Base-by-base conservation (phyloP, 2,113 vertebrate genomes). In the Ramphastos sulfuratus region DNA sequence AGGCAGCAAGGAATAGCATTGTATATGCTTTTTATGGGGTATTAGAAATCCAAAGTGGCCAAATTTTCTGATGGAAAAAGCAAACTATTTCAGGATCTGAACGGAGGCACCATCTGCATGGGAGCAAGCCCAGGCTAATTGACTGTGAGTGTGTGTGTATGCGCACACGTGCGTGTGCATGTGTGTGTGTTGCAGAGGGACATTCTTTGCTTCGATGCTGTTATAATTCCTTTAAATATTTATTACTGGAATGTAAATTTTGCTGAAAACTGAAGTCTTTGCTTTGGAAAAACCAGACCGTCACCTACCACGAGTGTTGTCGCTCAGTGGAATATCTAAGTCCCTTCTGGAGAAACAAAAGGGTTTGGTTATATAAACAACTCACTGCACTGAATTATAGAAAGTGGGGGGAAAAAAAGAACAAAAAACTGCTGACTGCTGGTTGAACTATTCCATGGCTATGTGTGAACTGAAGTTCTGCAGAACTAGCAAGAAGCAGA, bases 141-240 rank as follows among this genome's bases (percentile, higher is more conserved):
- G 89, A 93, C 33, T 9, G 25, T 27, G 46, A 55, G 73, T 67
- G 31, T 59, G 24, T 64, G 44, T 67, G 14, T 31, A 20, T 23
- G 15, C 4, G 12, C 7, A 15, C 4, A 3, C 1, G 5, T 21
- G 12, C 13, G 23, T 7, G 21, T 1, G 5, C 4, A 5, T n/a
- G 24, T 28, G 54, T 42, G n/a, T 61, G 61, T 46, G 80, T 60
- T 92, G 93, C 92, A 88, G 61, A 91, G 85, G 39, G 79, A 94
- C 76, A 85, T 87, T 83, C 83, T 95, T 94, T 94, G 78, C 59
- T 95, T 95, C 79, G 54, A 67, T 87, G 95, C 87, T 90, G 18
- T 96, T 96, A 85, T 83, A 92, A 95, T 96, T 95, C 82, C 93
- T 96, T 97, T 95, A 98, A 97, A 98, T 98, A 97, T 97, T 97